Percentiles rank a stretch among this genome's conserved stretches.
Conservation (phyloP, 2,888 invertebrate genomes). For the Fragum fragum region DNA sequence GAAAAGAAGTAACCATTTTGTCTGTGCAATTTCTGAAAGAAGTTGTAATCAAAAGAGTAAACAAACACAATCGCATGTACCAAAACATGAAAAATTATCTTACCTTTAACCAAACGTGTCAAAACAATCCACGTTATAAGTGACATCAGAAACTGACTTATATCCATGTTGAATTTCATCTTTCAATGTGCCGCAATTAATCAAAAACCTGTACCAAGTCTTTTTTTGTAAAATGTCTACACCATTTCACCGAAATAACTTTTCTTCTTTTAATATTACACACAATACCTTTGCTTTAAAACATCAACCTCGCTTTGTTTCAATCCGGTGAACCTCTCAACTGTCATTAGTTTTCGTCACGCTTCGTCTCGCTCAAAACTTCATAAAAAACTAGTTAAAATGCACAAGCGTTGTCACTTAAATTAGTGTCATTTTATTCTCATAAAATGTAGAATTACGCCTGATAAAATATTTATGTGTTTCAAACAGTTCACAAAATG, state of each 20-base stretch:
- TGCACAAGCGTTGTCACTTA: slow-evolving; percentile 9
- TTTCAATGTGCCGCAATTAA: not conserved
- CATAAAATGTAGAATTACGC: slow-evolving; percentile 3
- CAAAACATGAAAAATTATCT: not conserved
- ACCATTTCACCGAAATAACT: not conserved
- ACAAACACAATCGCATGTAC: no score
- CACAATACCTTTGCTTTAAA: not conserved
- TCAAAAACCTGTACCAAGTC: no score
- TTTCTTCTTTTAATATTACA: not conserved
- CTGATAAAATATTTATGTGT: slow-evolving; percentile 5
- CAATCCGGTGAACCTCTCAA: not conserved
- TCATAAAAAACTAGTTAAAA: slow-evolving; percentile 17
- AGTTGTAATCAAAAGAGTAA: no score
- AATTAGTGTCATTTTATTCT: not conserved
- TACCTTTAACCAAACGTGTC: slow-evolving; percentile 6
- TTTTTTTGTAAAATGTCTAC: no score
- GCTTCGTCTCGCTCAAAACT: not conserved
- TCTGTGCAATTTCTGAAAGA: no score
- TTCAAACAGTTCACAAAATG: not conserved
- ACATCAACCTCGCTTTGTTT: slow-evolving; percentile 12
- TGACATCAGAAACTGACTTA: slow-evolving; percentile 3
- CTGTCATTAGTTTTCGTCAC: slow-evolving; percentile 3
- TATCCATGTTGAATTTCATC: slow-evolving; percentile 8
- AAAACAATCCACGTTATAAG: not conserved
- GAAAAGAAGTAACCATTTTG: no score